A percentile compares a stretch with the other conserved stretches of the same genome.
These are phyloP conservation scores for Diabrotica balteata DNA, from an alignment of 2,888 invertebrate species.

Conservation along the genomic window DNA sequence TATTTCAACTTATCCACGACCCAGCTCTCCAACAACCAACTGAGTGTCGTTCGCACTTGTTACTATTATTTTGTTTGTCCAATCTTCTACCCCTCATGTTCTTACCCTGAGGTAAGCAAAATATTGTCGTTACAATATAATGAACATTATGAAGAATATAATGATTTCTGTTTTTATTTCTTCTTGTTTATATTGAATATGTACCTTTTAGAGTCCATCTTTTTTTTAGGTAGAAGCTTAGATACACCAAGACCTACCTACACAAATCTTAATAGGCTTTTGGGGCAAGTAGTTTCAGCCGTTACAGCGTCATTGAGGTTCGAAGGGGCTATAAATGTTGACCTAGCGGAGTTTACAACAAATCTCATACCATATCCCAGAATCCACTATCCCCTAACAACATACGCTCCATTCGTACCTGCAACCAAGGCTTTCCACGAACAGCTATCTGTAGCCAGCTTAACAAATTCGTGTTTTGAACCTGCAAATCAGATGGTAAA, in stretches of 20 bases:
- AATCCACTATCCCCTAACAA: constrained; percentile 84
- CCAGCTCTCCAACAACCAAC: too few relatives aligned
- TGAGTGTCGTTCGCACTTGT: too few relatives aligned
- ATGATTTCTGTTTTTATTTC: too few relatives aligned
- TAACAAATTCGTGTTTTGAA: constrained; percentile 84
- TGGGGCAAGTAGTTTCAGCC: constrained; percentile 74
- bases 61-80: too few relatives aligned
- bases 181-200: too few relatives aligned
- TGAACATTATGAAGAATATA: too few relatives aligned
- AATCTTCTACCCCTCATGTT: too few relatives aligned
- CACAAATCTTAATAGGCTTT: constrained; percentile 82
- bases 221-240: constrained; percentile 60
- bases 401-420: constrained; percentile 75
- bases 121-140: too few relatives aligned
- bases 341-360: constrained; percentile 79
- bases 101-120: too few relatives aligned
- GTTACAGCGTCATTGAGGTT: constrained; percentile 77
- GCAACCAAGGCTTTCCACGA: constrained; percentile 71
- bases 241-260: constrained; percentile 83
- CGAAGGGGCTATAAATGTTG: constrained; percentile 70
- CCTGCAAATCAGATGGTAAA: constrained; percentile 81
- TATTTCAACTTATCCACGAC: too few relatives aligned
- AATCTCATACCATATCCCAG: constrained; percentile 86
- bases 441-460: constrained; percentile 69
- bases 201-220: neutral